These are phyloP conservation scores for Leptopilina boulardi DNA, from an alignment of 1,140 invertebrate genomes.

Conservation along the genomic window DNA sequence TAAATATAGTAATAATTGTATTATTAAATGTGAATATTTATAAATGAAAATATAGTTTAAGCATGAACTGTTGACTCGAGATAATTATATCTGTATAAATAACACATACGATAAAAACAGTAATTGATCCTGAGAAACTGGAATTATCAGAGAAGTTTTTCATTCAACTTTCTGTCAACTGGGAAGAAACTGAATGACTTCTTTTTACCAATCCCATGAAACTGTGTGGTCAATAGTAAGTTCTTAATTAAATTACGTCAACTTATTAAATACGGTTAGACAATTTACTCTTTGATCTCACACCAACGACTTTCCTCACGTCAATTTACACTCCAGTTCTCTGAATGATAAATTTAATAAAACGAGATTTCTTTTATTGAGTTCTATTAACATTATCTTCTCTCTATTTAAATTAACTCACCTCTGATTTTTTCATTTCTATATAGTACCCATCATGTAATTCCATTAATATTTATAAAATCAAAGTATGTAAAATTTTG, in stretches of 20 bases:
- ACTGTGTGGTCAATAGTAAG: slow-evolving; percentile 63
- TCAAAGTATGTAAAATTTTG: too few species aligned
- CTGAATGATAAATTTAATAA: slow-evolving; percentile 38
- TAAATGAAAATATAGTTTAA: neutral
- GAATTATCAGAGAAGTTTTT: neutral
- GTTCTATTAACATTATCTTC: neutral
- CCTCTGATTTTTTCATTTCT: neutral
- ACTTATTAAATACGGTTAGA: slow-evolving; percentile 59
- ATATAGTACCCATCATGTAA: too few species aligned
- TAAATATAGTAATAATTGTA: too few species aligned
- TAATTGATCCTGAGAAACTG: slow-evolving; percentile 53
- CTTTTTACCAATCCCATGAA: slow-evolving; percentile 61
- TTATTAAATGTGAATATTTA: too few species aligned
- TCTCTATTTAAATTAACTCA: slow-evolving; percentile 1
- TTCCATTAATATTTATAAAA: too few species aligned
- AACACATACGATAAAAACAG: neutral
- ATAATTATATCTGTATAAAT: slow-evolving; percentile 33
- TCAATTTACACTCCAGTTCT: slow-evolving; percentile 57
- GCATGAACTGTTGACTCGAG: too few species aligned
- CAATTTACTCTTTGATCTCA: slow-evolving; percentile 59
- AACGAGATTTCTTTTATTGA: slow-evolving; percentile 25
- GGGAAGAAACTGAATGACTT: slow-evolving; percentile 63
- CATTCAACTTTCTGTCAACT: neutral
- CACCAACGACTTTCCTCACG: slow-evolving; percentile 59
- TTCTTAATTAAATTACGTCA: slow-evolving; percentile 70